phyloP scores from a whole-genome alignment of 2,888 invertebrate genomes.

The Idaea straminata region DNA sequence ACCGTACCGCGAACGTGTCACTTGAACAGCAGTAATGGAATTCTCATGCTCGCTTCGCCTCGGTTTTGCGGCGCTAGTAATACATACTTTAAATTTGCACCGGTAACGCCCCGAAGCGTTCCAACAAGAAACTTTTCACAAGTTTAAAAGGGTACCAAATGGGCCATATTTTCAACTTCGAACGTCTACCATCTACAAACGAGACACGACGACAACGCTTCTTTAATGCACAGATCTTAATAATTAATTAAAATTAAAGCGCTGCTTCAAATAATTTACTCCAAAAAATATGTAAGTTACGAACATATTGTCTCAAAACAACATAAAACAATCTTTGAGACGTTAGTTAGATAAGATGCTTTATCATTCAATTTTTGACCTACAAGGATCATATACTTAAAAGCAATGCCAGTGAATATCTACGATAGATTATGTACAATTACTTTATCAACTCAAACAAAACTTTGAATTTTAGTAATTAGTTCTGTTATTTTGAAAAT shows the following conservation, averaged over 20 bases:
- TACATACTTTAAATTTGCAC: constrained; percentile 78
- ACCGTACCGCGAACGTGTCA: constrained; percentile 53
- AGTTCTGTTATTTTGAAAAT: too few relatives aligned
- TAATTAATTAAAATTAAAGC: background rate
- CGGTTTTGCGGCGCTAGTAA: constrained; percentile 68
- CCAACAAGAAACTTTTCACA: constrained; percentile 61
- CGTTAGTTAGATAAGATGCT: background rate
- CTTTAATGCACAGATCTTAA: background rate
- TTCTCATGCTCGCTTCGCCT: constrained; percentile 71
- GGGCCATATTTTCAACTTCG: constrained; percentile 57
- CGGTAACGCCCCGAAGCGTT: constrained; percentile 66
- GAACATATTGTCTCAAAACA: background rate
- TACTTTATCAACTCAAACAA: too few relatives aligned
- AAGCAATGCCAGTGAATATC: too few relatives aligned
- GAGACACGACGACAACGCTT: background rate
- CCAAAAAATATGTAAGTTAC: background rate
- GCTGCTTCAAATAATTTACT: background rate
- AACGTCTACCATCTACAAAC: constrained; percentile 35
- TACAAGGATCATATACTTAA: too few relatives aligned
- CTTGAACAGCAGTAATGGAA: constrained; percentile 72
- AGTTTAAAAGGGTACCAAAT: constrained; percentile 66
- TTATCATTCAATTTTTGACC: background rate
- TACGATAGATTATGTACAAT: too few relatives aligned
- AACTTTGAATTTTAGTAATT: too few relatives aligned
- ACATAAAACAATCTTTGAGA: background rate